A percentile compares a stretch with the other conserved stretches of the same genome.
These are phyloP conservation scores for Phortica magna DNA, from an alignment of 2,888 invertebrate genomes.

Conservation along the genomic window DNA sequence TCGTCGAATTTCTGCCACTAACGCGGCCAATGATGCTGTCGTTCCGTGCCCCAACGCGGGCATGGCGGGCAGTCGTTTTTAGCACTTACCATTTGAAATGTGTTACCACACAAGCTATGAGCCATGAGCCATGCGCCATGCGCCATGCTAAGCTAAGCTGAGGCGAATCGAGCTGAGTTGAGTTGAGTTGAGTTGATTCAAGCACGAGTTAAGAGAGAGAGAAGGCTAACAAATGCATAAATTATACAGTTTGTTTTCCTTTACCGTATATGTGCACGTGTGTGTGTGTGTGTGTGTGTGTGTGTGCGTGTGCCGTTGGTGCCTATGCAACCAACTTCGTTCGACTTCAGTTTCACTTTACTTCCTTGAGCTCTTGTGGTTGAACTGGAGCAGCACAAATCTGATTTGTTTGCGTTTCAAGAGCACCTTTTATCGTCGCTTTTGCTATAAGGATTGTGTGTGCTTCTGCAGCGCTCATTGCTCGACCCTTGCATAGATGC, in stretches of 20 bases:
- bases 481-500: neutral
- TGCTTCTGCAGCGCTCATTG: too few relatives aligned
- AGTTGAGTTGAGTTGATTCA: neutral
- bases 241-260: slow-evolving; percentile 26
- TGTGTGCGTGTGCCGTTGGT: neutral
- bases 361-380: neutral
- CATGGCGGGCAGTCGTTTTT: too few relatives aligned
- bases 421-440: slow-evolving; percentile 2
- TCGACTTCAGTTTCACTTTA: neutral
- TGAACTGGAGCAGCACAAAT: slow-evolving; percentile 19
- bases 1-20: too few relatives aligned
- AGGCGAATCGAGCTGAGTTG: neutral
- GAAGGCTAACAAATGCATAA: slow-evolving; percentile 19
- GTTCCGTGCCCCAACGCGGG: too few relatives aligned
- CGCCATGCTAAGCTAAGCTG: too few relatives aligned
- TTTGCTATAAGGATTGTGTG: neutral
- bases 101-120: too few relatives aligned
- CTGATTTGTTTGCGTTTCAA: slow-evolving; percentile 29
- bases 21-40: too few relatives aligned
- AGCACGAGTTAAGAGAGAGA: neutral
- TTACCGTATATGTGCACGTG: neutral
- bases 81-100: too few relatives aligned
- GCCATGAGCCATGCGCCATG: too few relatives aligned
- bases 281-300: neutral
- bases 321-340: neutral